Conservation (phyloP, 2,797 vertebrate genomes). For the Clarias laeviceps region DNA sequence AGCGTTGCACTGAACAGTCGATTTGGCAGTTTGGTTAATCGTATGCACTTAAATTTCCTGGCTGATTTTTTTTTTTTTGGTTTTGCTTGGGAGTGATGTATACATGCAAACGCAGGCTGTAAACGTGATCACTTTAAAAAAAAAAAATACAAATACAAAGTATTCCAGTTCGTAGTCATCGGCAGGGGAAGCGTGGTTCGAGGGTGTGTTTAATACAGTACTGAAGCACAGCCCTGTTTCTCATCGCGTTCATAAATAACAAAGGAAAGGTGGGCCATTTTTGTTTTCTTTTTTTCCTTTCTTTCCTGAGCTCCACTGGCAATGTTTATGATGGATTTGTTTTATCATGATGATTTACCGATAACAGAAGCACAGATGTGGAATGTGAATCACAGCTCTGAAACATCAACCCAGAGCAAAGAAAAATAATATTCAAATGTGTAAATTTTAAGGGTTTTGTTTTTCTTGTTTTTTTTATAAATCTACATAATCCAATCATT, state of each 20-base stretch:
- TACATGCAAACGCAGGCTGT: neutral
- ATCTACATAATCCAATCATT: constrained; percentile 94
- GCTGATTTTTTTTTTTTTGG: neutral
- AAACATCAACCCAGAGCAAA: constrained; percentile 80
- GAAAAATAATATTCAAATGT: constrained; percentile 91
- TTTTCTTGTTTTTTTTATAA: constrained; percentile 72
- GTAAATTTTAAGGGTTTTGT: constrained; percentile 88
- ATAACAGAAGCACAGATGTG: constrained; percentile 87
- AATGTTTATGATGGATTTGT: constrained; percentile 62
- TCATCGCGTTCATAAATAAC: constrained; percentile 22
- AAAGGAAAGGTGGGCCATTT: neutral
- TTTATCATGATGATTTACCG: constrained; percentile 55
- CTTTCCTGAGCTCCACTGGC: constrained; percentile 64
- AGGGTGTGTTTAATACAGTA: neutral
- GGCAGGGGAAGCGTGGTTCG: neutral
- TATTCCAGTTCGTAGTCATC: neutral
- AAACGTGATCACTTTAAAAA: neutral
- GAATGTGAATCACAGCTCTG: constrained; percentile 82
- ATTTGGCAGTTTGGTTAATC: neutral
- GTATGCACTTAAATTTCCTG: neutral
- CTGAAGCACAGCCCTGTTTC: neutral
- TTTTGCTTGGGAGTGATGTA: neutral
- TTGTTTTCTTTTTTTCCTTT: neutral
- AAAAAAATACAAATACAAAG: neutral
- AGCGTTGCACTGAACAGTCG: too few relatives aligned